Percentiles rank a stretch among this genome's conserved stretches.
Conservation (phyloP, 1,140 invertebrate genomes). For the Orius insidiosus region DNA sequence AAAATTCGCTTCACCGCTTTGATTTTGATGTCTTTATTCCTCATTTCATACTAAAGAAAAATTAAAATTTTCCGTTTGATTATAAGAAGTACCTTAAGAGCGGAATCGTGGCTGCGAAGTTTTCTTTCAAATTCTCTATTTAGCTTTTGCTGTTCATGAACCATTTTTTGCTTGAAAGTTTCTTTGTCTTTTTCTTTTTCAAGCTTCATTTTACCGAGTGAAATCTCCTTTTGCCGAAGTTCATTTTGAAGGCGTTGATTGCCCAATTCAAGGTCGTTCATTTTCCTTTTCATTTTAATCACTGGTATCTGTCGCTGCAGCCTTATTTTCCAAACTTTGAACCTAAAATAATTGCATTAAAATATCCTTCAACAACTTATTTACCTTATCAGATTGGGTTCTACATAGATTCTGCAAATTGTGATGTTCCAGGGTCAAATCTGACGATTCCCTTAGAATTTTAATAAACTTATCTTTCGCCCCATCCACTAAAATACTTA, state of each 20-base stretch:
- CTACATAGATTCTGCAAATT: conserved; percentile 36
- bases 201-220: conserved; percentile 47
- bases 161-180: conserved; percentile 49
- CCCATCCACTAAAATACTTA: conserved; percentile 24
- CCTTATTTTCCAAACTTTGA: conserved; percentile 29
- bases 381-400: conserved; percentile 37
- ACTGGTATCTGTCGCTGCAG: conserved; percentile 26
- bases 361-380: too few relatives aligned
- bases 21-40: conserved; percentile 35
- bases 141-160: conserved; percentile 49
- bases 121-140: conserved; percentile 42
- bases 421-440: conserved; percentile 42
- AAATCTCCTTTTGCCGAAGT: conserved; percentile 46
- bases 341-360: conserved; percentile 22
- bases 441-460: conserved; percentile 42
- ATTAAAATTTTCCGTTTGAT: too few relatives aligned
- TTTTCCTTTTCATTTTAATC: conserved; percentile 26
- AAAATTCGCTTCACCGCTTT: conserved; percentile 27
- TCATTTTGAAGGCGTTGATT: conserved; percentile 39
- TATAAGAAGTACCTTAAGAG: conserved; percentile 39
- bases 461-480: conserved; percentile 44
- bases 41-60: conserved; percentile 30
- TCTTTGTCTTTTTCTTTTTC: conserved; percentile 60
- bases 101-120: conserved; percentile 44
- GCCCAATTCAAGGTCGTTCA: conserved; percentile 34